Percentiles rank a stretch among this genome's conserved stretches.
These are phyloP conservation scores for Drosophila pandora DNA, from an alignment of 1,140 invertebrate species.

Conservation along the genomic window DNA sequence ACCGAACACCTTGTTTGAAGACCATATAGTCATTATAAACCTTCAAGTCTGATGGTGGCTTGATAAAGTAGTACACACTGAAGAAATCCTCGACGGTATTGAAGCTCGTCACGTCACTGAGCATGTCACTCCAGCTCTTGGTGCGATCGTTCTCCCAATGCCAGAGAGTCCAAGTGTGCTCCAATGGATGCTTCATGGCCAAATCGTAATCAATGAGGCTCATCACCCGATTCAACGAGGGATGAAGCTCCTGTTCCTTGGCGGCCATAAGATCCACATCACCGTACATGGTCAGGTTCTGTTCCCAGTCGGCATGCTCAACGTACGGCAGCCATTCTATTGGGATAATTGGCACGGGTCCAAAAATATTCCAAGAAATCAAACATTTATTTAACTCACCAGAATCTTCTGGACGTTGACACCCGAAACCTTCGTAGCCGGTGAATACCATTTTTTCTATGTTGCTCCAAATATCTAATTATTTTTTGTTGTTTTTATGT, in stretches of 20 bases:
- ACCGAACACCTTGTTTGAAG: conserved; percentile 96
- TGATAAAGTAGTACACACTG: conserved; percentile 98
- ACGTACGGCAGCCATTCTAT: conserved; percentile 27
- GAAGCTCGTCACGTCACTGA: conserved; percentile 96
- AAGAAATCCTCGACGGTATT: conserved; percentile 99
- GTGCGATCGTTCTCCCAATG: conserved; percentile 97
- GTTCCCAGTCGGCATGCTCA: conserved; percentile 3
- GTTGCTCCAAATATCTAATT: conserved; percentile 1
- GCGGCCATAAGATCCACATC: neutral
- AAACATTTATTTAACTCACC: neutral
- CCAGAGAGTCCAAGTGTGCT: conserved; percentile 99
- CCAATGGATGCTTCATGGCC: conserved; percentile 95
- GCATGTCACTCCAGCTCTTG: conserved; percentile 96
- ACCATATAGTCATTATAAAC: conserved; percentile 98
- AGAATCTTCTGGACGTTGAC: conserved; percentile 9
- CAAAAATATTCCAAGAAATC: neutral
- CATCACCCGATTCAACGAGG: conserved; percentile 52
- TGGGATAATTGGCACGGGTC: neutral
- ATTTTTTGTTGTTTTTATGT: conserved; percentile 2
- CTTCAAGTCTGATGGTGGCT: conserved; percentile 94
- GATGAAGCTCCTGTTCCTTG: conserved; percentile 27
- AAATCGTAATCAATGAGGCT: conserved; percentile 78
- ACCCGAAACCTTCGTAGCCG: conserved; percentile 12
- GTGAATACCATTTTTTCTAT: conserved; percentile 34
- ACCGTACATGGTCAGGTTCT: neutral